These are phyloP conservation scores for Patella vulgata DNA, from an alignment of 1,140 invertebrate species.

Conservation along the genomic window DNA sequence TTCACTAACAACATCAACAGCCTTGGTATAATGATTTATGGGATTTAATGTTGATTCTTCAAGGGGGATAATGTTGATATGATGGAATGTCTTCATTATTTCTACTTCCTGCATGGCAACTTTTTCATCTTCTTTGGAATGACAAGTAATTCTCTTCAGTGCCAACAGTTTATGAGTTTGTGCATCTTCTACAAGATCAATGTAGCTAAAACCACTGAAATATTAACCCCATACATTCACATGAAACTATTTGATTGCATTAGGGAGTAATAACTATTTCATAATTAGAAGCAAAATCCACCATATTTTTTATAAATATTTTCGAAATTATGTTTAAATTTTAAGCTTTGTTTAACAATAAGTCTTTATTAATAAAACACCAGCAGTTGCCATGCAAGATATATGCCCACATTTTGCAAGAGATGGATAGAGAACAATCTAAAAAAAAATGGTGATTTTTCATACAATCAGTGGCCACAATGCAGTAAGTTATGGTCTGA, in stretches of 20 bases:
- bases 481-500: no score
- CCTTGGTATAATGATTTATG: slow-evolving; percentile 42
- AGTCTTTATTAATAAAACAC: no score
- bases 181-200: slow-evolving; percentile 82
- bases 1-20: slow-evolving; percentile 70
- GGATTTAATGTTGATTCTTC: slow-evolving; percentile 74
- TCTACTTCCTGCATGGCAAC: slow-evolving; percentile 80
- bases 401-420: no score
- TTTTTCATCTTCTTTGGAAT: slow-evolving; percentile 81
- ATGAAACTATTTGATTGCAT: no score
- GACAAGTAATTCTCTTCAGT: slow-evolving; percentile 84
- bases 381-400: no score
- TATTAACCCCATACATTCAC: no score
- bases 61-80: slow-evolving; percentile 82
- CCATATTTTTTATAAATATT: no score
- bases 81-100: slow-evolving; percentile 77
- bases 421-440: no score
- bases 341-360: no score
- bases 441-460: no score
- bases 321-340: neutral
- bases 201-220: slow-evolving; percentile 85
- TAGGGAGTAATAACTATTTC: no score
- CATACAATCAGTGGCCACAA: no score
- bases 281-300: slow-evolving; percentile 1
- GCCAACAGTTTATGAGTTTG: slow-evolving; percentile 79